These are phyloP conservation scores for Eulemur albifrons DNA, from an alignment of 2,797 vertebrate species.

Conservation along the genomic window DNA sequence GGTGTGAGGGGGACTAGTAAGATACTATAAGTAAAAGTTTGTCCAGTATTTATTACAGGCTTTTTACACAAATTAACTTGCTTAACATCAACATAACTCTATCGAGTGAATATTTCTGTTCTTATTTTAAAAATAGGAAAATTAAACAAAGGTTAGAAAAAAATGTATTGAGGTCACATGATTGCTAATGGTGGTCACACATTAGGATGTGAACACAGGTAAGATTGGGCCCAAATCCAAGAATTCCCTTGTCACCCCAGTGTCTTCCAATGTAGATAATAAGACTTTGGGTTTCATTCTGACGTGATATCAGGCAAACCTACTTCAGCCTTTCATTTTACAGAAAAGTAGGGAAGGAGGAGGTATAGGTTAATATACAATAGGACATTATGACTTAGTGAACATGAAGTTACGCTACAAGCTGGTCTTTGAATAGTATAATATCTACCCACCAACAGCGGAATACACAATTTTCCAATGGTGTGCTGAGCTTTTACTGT, in stretches of 20 bases:
- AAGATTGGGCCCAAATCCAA: neutral
- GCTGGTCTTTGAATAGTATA: neutral
- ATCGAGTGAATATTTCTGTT: neutral
- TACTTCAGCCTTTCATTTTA: neutral
- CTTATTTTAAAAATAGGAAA: neutral
- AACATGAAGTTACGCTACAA: neutral
- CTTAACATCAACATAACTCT: neutral
- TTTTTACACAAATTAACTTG: conserved; percentile 4
- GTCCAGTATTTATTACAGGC: neutral
- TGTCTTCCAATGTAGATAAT: neutral
- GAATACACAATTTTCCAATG: neutral
- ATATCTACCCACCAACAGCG: neutral
- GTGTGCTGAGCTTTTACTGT: neutral
- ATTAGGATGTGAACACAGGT: neutral
- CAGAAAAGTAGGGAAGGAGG: neutral
- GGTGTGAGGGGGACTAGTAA: neutral
- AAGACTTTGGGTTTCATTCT: neutral
- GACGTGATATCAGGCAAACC: neutral
- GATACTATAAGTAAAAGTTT: neutral
- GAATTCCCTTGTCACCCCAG: neutral
- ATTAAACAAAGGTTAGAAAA: neutral
- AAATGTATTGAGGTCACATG: neutral
- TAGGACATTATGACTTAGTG: neutral
- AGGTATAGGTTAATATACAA: no score
- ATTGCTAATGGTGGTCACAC: neutral